phyloP scores from a whole-genome alignment of 2,888 invertebrate genomes.

The Philhelius pedissequus region DNA sequence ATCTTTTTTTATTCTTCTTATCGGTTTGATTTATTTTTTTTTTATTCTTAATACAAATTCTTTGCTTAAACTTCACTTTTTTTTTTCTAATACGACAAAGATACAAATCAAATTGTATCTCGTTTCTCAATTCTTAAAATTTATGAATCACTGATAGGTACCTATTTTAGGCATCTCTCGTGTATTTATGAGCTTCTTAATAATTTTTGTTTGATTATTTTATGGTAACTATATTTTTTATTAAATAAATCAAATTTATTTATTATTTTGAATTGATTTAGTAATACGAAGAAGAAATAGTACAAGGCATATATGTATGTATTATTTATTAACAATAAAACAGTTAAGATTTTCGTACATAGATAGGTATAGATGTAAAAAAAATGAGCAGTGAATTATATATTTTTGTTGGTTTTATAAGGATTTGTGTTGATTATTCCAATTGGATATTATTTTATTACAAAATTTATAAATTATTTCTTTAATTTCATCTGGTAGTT shows the following conservation, averaged over 20 bases:
- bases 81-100: background rate
- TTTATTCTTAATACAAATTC: background rate
- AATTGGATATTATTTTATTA: slow-evolving; percentile 3
- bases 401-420: slow-evolving; percentile 4
- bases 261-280: background rate
- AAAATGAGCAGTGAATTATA: background rate
- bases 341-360: background rate
- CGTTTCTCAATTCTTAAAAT: slow-evolving; percentile 32
- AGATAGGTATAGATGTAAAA: background rate
- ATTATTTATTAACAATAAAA: background rate
- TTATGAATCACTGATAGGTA: slow-evolving; percentile 40
- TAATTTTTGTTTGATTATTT: background rate
- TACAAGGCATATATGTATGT: slow-evolving; percentile 12
- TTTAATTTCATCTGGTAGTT: background rate
- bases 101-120: slow-evolving; percentile 33
- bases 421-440: slow-evolving; percentile 14
- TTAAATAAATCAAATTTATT: background rate
- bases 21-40: background rate
- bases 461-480: background rate
- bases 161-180: background rate
- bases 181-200: background rate
- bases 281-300: background rate
- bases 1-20: background rate
- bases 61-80: slow-evolving; percentile 1
- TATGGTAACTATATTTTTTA: background rate